Conservation (phyloP, 2,113 vertebrate genomes). For the Clarias gariepinus region DNA sequence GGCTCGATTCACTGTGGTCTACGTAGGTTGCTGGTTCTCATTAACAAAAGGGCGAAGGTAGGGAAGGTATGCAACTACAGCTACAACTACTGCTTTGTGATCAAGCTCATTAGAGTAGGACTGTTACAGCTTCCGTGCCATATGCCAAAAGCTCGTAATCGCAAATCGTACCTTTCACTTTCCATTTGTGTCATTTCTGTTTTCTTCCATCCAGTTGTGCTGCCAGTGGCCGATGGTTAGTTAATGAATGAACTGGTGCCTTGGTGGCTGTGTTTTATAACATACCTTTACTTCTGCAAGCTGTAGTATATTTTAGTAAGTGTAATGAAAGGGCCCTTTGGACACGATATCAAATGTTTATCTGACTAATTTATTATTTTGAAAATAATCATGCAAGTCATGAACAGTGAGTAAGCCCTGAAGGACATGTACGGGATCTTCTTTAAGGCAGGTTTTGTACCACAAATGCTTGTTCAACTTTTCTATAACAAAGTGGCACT, state of each 20-base stretch:
- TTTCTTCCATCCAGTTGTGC: background rate
- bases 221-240: background rate
- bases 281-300: background rate
- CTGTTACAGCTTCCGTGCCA: slow-evolving; percentile 30
- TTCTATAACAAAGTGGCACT: background rate
- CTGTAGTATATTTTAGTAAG: background rate
- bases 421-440: background rate
- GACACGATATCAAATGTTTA: background rate
- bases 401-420: background rate
- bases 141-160: slow-evolving; percentile 28
- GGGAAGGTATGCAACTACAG: slow-evolving; percentile 18
- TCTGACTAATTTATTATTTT: background rate
- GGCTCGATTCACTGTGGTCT: slow-evolving; percentile 13
- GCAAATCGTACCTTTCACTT: slow-evolving; percentile 32
- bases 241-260: background rate
- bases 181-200: slow-evolving; percentile 24
- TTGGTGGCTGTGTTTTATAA: background rate
- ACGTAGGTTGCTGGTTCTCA: slow-evolving; percentile 44
- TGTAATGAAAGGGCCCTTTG: background rate
- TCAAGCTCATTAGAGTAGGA: slow-evolving; percentile 45
- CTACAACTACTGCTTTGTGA: slow-evolving; percentile 53
- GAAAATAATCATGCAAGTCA: background rate
- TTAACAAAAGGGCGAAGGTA: slow-evolving; percentile 45
- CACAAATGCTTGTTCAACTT: background rate
- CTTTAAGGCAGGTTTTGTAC: background rate